These are phyloP conservation scores for Neoarius graeffei DNA, from an alignment of 2,113 vertebrate genomes.

Conservation along the genomic window DNA sequence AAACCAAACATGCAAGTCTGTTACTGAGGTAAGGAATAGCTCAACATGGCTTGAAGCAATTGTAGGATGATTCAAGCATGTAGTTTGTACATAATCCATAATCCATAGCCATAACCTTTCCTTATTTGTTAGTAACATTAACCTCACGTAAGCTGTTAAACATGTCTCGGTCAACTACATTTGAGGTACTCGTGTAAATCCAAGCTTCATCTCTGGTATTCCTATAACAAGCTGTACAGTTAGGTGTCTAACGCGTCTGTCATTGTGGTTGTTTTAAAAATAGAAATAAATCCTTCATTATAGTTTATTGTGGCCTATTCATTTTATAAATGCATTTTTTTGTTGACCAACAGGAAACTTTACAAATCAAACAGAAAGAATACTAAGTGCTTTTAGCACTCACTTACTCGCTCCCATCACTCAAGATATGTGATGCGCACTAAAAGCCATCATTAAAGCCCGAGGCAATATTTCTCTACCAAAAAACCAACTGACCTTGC, in stretches of 20 bases:
- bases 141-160: neutral
- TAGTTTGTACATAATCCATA: neutral
- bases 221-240: neutral
- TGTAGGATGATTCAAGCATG: neutral
- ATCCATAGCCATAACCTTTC: neutral
- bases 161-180: neutral
- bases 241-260: neutral
- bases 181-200: neutral
- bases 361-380: slow-evolving; percentile 1
- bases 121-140: neutral
- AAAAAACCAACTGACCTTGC: slow-evolving; percentile 11
- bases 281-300: neutral
- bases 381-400: slow-evolving; percentile 8
- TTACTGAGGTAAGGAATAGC: neutral
- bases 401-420: slow-evolving; percentile 23
- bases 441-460: slow-evolving; percentile 16
- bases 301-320: neutral
- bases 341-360: neutral
- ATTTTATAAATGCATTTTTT: neutral
- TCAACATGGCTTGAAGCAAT: neutral
- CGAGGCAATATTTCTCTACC: slow-evolving; percentile 25
- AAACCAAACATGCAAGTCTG: neutral
- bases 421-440: slow-evolving; percentile 27
- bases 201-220: neutral
- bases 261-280: neutral